Conservation (phyloP, 2,113 vertebrate genomes). For the Pungitius pungitius region DNA sequence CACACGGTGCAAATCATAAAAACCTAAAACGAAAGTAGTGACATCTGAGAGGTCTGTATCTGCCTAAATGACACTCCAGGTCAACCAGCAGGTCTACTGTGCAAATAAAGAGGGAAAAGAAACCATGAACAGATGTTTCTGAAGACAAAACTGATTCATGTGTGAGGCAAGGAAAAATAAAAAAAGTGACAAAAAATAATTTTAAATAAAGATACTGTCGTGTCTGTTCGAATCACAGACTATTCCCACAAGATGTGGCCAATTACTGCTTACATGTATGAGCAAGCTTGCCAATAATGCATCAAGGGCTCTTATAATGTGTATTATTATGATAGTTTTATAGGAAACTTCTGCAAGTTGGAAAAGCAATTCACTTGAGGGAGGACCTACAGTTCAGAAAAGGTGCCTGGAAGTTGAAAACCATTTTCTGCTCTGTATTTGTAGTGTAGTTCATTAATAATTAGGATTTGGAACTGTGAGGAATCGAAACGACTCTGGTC, state of each 20-base stretch:
- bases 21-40: not conserved
- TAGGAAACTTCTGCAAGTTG: not conserved
- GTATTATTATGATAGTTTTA: not conserved
- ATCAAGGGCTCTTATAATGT: not conserved
- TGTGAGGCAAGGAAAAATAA: not conserved
- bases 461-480: not conserved
- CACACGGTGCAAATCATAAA: not conserved
- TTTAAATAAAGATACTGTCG: not conserved
- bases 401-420: not conserved
- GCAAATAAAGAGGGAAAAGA: not conserved
- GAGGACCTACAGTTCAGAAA: not conserved
- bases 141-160: conserved; percentile 8
- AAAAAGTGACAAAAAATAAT: not conserved
- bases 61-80: not conserved
- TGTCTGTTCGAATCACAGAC: not conserved
- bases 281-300: not conserved
- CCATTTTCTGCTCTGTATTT: not conserved
- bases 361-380: not conserved
- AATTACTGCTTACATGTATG: not conserved
- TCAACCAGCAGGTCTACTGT: not conserved
- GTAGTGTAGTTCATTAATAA: not conserved
- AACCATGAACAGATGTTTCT: conserved; percentile 20
- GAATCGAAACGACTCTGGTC: not conserved
- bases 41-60: not conserved
- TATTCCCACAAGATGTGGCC: not conserved